A percentile compares a stretch with the other conserved stretches of the same genome.
phyloP scores from a whole-genome alignment of 2,113 vertebrate genomes.

The Elanoides forficatus region DNA sequence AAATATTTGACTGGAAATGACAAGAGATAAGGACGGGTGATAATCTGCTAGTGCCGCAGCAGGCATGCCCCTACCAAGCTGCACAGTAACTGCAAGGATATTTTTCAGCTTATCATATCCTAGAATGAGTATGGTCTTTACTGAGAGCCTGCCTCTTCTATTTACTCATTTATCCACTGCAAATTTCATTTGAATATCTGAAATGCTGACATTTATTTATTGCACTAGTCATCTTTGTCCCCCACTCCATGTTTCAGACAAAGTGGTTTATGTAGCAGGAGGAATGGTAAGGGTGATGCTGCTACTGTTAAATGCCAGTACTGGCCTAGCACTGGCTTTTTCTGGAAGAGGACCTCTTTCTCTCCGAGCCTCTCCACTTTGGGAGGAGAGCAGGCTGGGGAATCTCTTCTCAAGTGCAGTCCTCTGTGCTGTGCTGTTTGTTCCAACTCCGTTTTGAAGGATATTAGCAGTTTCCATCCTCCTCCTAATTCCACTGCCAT shows the following conservation, averaged over 20 bases:
- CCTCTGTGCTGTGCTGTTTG: not conserved
- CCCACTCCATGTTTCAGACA: not conserved
- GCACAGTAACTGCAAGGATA: not conserved
- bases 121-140: not conserved
- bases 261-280: not conserved
- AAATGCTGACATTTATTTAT: not conserved
- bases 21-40: slow-evolving; percentile 4
- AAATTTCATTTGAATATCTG: not conserved
- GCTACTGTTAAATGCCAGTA: not conserved
- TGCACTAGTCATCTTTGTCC: not conserved
- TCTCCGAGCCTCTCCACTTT: fast-evolving
- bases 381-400: not conserved
- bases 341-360: not conserved
- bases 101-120: not conserved
- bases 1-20: slow-evolving; percentile 45
- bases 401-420: not conserved
- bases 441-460: not conserved
- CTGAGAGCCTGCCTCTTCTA: not conserved
- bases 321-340: not conserved
- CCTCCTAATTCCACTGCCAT: slow-evolving; percentile 40
- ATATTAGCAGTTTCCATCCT: slow-evolving; percentile 25
- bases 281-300: not conserved
- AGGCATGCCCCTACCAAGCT: not conserved
- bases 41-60: not conserved
- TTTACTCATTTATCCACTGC: not conserved